These are phyloP conservation scores for Eriocheir sinensis DNA, from an alignment of 1,140 invertebrate genomes.

Conservation along the genomic window DNA sequence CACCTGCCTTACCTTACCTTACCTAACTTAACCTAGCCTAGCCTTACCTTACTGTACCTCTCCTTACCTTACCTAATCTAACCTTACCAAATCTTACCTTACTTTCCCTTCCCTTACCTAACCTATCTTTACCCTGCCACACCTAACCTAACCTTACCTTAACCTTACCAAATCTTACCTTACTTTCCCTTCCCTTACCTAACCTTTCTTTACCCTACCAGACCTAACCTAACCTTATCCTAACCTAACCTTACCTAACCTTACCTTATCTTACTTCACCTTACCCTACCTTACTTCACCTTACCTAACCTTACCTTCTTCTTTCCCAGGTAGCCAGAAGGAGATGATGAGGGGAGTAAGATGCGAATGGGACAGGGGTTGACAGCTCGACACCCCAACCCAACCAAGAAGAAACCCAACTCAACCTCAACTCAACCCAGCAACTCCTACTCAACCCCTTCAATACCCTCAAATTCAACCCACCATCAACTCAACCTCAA, in stretches of 20 bases:
- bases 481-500: neutral
- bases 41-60: too few relatives aligned
- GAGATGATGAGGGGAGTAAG: constrained; percentile 68
- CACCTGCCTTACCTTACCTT: too few relatives aligned
- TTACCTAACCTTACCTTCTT: neutral
- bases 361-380: constrained; percentile 73
- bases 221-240: too few relatives aligned
- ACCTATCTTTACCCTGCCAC: too few relatives aligned
- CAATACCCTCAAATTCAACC: neutral
- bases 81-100: too few relatives aligned
- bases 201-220: neutral
- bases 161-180: too few relatives aligned
- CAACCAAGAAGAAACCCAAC: neutral
- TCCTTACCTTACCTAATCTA: too few relatives aligned
- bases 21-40: too few relatives aligned
- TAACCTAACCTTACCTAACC: neutral
- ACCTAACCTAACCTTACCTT: too few relatives aligned
- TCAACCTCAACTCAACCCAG: neutral
- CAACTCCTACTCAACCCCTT: neutral
- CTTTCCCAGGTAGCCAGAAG: constrained; percentile 32
- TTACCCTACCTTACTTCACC: neutral
- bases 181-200: neutral
- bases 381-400: neutral
- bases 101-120: too few relatives aligned
- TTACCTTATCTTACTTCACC: neutral